phyloP scores from a whole-genome alignment of 2,888 invertebrate genomes.

The Thelaira solivaga region DNA sequence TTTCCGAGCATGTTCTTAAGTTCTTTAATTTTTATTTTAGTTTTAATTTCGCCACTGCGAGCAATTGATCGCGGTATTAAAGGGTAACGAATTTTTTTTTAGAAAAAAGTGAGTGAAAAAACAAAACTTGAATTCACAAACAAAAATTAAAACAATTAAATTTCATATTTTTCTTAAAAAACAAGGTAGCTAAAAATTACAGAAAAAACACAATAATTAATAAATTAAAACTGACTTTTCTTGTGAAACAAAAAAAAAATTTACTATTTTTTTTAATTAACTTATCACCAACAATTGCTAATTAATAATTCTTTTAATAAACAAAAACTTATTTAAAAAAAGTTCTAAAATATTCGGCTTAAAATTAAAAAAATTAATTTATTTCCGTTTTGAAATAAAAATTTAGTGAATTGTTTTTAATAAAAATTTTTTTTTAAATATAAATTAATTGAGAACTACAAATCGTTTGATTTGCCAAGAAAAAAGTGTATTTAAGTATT shows the following conservation, averaged over 20 bases:
- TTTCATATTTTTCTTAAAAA: too few relatives aligned
- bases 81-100: neutral
- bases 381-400: too few relatives aligned
- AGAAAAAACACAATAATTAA: too few relatives aligned
- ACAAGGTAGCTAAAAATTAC: slow-evolving; percentile 13
- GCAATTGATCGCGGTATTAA: slow-evolving; percentile 52
- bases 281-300: neutral
- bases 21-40: slow-evolving; percentile 63
- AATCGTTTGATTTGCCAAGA: too few relatives aligned
- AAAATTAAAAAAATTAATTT: neutral
- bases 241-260: too few relatives aligned
- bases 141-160: neutral
- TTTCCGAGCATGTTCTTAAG: slow-evolving; percentile 59
- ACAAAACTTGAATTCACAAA: neutral
- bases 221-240: too few relatives aligned
- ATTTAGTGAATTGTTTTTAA: too few relatives aligned
- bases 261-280: neutral
- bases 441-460: too few relatives aligned
- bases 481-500: neutral
- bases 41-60: slow-evolving; percentile 60
- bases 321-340: neutral
- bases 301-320: neutral
- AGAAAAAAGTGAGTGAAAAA: neutral
- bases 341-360: neutral
- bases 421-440: too few relatives aligned